Evolutionary conservation across 2,888 invertebrate genomes (phyloP), one percentile per base, ranked within the genome.

Genomic region (Platycheirus rosarum): DNA sequence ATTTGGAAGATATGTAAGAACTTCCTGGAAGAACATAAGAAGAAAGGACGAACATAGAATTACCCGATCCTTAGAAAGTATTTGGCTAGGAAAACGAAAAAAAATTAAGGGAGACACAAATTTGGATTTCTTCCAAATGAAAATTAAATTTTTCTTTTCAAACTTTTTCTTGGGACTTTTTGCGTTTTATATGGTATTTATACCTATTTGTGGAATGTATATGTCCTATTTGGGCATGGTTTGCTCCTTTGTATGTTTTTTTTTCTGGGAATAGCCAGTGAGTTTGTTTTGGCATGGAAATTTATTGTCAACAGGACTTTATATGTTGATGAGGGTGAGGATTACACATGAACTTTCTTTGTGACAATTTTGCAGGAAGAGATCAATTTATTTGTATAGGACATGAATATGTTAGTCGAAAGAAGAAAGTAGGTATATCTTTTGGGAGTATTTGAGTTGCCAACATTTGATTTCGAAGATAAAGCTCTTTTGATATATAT

Each of bases 41-140:
- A 55, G n/a, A 37, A 5, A 55, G 35, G 20, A 48, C 9, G 60
- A 63, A 65, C 65, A 69, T 18, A 57, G 77, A 69, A 69, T 76
- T 69, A 76, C 60, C 65, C 51, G 78, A 78, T 66, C 73, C 29
- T 53, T 68, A 48, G 55, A 73, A 73, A 55, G 73, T 79, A 53
- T 68, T 48, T 20, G 14, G 55, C 68, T 68, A 62, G 68, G 55
- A 62, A 68, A 68, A 53, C 32, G 42, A 29, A 49, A 7, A 6
- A 60, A 8, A 37, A 74, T 66, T 62, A 42, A 48, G 32, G 32
- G 32, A 79, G 71, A 78, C 73, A 79, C 11, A 48, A 73, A 68
- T 79, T 79, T 79, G 78, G 78, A 79, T 73, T 74, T 68, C 53
- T 63, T 79, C 78, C 78, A 79, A 79, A 79, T 74, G 68, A 79